A percentile compares a stretch with the other conserved stretches of the same genome.
These are phyloP conservation scores for Crocidura indochinensis DNA, from an alignment of 2,797 vertebrate species.

Conservation along the genomic window DNA sequence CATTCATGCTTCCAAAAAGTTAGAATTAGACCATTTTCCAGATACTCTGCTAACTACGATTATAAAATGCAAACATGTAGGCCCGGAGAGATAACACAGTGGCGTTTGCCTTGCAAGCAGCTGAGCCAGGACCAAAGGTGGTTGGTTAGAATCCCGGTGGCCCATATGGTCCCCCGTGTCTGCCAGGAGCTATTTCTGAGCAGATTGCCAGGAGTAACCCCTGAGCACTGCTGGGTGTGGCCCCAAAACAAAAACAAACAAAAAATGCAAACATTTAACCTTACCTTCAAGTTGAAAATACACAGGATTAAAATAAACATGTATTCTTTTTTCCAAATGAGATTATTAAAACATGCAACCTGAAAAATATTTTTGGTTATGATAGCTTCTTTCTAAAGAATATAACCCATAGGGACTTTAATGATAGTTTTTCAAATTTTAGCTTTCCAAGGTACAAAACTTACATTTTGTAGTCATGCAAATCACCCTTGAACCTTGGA, in stretches of 20 bases:
- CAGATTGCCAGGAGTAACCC: too few species aligned
- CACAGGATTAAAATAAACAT: constrained; percentile 48
- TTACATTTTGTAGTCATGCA: neutral
- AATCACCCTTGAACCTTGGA: neutral
- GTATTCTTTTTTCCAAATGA: constrained; percentile 27
- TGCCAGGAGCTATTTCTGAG: too few species aligned
- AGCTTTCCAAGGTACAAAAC: constrained; percentile 13
- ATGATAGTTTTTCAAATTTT: constrained; percentile 28
- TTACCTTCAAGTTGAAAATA: neutral
- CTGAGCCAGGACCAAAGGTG: too few species aligned
- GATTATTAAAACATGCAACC: neutral
- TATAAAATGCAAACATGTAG: neutral
- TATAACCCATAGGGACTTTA: neutral
- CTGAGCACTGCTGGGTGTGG: too few species aligned
- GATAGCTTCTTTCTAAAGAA: neutral
- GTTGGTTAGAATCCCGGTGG: too few species aligned
- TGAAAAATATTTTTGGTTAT: constrained; percentile 49
- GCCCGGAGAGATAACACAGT: too few species aligned
- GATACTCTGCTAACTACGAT: neutral
- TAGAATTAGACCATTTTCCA: constrained; percentile 10
- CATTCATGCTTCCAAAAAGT: constrained; percentile 59
- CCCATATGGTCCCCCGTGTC: too few species aligned
- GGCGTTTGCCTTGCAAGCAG: too few species aligned
- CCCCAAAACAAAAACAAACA: too few species aligned
- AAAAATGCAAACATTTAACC: neutral